A percentile compares a stretch with the other conserved stretches of the same genome.
Evolutionary conservation across 2,113 vertebrate species (phyloP).

Genomic region (Rattus rattus): DNA sequence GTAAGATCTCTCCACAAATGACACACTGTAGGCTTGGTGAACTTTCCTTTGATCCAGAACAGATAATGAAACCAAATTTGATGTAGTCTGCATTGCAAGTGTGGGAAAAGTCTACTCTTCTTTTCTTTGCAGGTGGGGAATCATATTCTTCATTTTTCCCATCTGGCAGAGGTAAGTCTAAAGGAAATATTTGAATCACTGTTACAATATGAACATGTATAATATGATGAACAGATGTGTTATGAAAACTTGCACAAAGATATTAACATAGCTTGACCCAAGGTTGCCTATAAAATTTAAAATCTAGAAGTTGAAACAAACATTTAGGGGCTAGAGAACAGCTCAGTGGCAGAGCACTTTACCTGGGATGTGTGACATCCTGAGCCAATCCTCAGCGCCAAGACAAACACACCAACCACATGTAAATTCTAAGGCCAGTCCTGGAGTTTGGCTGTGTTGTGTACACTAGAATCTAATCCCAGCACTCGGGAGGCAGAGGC

Average conservation of each 20-base stretch:
- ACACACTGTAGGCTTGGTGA: conserved; percentile 74
- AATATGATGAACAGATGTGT: neutral
- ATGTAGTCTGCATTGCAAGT: conserved; percentile 71
- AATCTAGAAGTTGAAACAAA: neutral
- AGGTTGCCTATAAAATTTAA: neutral
- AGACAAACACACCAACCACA: neutral
- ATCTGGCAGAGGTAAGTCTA: conserved; percentile 72
- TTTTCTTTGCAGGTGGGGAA: conserved; percentile 80
- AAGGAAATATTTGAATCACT: conserved; percentile 73
- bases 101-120: conserved; percentile 73
- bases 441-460: neutral
- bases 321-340: neutral
- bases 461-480: neutral
- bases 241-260: neutral
- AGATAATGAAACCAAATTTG: conserved; percentile 78
- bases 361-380: neutral
- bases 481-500: too few species aligned
- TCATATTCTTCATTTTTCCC: conserved; percentile 73
- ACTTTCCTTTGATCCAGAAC: conserved; percentile 76
- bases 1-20: conserved; percentile 80
- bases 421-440: neutral
- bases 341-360: neutral
- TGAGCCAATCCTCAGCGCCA: neutral
- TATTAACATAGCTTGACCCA: neutral
- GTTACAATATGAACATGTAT: conserved; percentile 44